Percentiles rank a stretch among this genome's conserved stretches.
Evolutionary conservation across 2,113 vertebrate species (phyloP).

Genomic region (Indri indri): DNA sequence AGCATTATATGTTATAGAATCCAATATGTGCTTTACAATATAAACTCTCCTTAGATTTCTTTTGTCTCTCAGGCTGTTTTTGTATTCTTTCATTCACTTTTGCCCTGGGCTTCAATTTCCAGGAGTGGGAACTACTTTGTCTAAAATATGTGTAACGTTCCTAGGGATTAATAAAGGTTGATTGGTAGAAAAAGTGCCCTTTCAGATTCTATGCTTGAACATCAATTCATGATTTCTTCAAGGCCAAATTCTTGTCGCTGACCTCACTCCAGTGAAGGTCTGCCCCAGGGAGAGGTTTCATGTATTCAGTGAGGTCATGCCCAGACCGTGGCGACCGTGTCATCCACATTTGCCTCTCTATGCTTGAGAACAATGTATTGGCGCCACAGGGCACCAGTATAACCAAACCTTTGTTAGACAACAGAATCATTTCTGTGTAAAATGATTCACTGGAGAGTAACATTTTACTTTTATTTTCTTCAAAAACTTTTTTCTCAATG

Average conservation of each 20-base stretch:
- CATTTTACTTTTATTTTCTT: not conserved
- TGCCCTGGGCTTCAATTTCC: not conserved
- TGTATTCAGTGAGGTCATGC: not conserved
- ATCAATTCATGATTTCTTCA: conserved; percentile 11
- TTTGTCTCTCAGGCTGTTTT: not conserved
- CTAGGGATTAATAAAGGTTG: not conserved
- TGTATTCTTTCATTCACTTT: conserved; percentile 21
- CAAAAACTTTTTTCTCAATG: not conserved
- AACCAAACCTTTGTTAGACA: conserved; percentile 44
- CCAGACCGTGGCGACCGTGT: not conserved
- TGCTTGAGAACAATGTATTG: not conserved
- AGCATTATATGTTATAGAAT: not conserved
- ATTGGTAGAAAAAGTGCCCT: not conserved
- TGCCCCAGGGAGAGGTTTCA: not conserved
- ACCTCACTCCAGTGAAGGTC: not conserved
- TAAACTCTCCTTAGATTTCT: not conserved
- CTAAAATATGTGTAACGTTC: not conserved
- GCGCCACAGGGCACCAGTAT: not conserved
- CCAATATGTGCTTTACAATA: not conserved
- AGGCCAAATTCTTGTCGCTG: conserved; percentile 39
- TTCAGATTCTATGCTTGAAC: not conserved
- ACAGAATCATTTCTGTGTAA: conserved; percentile 41
- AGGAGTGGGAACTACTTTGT: not conserved
- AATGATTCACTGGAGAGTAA: not conserved
- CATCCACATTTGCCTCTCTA: not conserved